Conservation (phyloP, 2,888 invertebrate species). For the Mellilla xanthometata region DNA sequence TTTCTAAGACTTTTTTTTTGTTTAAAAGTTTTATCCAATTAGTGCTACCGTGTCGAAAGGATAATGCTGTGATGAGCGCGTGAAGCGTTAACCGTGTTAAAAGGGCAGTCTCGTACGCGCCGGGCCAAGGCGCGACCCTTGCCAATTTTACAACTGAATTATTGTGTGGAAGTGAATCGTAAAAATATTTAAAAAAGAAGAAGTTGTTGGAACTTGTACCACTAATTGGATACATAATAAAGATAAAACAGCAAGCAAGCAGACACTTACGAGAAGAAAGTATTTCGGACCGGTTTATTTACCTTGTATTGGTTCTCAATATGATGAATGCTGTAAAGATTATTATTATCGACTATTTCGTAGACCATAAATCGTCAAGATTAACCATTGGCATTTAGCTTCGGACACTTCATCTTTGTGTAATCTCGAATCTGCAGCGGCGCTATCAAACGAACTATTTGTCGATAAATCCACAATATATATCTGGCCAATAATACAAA, state of each 20-base stretch:
- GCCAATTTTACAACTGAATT: constrained; percentile 22
- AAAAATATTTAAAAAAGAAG: not conserved
- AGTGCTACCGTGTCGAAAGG: constrained; percentile 83
- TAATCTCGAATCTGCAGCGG: constrained; percentile 26
- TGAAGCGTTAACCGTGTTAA: constrained; percentile 73
- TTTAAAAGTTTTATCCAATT: constrained; percentile 77
- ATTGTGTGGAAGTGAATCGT: constrained; percentile 1
- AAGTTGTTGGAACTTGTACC: constrained; percentile 1
- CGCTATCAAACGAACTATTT: constrained; percentile 24
- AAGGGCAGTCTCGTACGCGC: constrained; percentile 66
- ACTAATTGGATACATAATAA: too few relatives aligned
- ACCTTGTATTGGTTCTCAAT: constrained; percentile 2
- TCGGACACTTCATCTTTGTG: constrained; percentile 23
- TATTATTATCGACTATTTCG: constrained; percentile 20
- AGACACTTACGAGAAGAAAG: too few relatives aligned
- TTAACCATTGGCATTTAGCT: constrained; percentile 23
- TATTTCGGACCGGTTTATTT: constrained; percentile 4
- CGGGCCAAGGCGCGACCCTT: constrained; percentile 33
- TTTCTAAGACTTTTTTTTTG: constrained; percentile 75
- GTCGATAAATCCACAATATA: constrained; percentile 32
- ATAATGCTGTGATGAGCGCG: constrained; percentile 75
- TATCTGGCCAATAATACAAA: constrained; percentile 33
- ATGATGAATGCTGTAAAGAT: constrained; percentile 18
- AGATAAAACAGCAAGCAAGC: too few relatives aligned
- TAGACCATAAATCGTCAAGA: constrained; percentile 20